These are phyloP conservation scores for Onchidella celtica DNA, from an alignment of 2,888 invertebrate species.

Conservation along the genomic window DNA sequence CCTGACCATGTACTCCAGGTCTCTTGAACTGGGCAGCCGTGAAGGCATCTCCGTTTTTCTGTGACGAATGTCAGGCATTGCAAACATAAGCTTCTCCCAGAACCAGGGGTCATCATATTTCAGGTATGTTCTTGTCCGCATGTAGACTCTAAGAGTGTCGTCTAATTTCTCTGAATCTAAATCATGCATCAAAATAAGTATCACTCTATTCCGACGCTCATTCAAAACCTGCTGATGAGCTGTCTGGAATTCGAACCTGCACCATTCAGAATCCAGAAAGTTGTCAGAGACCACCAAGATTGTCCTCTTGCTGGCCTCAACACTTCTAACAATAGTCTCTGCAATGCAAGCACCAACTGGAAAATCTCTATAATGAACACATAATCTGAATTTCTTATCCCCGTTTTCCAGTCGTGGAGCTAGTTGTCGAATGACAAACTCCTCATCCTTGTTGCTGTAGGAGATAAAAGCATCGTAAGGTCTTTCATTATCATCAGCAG, in stretches of 20 bases:
- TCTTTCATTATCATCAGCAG: slow-evolving; percentile 50
- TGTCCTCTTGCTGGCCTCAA: slow-evolving; percentile 91
- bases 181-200: slow-evolving; percentile 91
- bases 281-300: slow-evolving; percentile 93
- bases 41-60: slow-evolving; percentile 13
- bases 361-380: slow-evolving; percentile 70
- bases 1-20: neutral
- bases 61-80: slow-evolving; percentile 83
- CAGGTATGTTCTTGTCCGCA: slow-evolving; percentile 91
- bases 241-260: slow-evolving; percentile 92
- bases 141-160: slow-evolving; percentile 91
- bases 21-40: slow-evolving; percentile 6
- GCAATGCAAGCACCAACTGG: slow-evolving; percentile 83
- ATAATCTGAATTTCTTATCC: slow-evolving; percentile 83
- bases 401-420: slow-evolving; percentile 91
- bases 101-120: slow-evolving; percentile 94
- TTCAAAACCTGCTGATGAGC: slow-evolving; percentile 89
- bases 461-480: slow-evolving; percentile 93
- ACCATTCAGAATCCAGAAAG: slow-evolving; percentile 95
- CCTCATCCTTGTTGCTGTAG: slow-evolving; percentile 87
- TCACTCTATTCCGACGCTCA: slow-evolving; percentile 88
- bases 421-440: slow-evolving; percentile 91
- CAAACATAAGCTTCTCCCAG: slow-evolving; percentile 95
- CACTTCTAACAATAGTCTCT: slow-evolving; percentile 92
- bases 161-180: slow-evolving; percentile 91